phyloP scores from a whole-genome alignment of 2,888 invertebrate species.

The Glaucopsyche alexis region DNA sequence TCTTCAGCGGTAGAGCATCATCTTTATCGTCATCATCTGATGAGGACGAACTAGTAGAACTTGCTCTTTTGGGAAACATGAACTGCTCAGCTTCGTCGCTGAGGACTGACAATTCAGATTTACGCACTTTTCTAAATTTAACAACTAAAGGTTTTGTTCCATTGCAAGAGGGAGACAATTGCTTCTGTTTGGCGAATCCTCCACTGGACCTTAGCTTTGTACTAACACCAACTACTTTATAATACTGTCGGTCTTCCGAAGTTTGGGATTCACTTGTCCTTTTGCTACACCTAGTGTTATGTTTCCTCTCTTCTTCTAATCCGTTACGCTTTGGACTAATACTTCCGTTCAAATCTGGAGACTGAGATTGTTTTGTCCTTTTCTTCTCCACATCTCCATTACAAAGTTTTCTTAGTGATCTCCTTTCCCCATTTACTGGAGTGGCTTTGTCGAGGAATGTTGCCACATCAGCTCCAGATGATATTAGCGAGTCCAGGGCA shows the following conservation, averaged over 20 bases:
- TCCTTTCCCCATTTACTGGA: constrained; percentile 62
- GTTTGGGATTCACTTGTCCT: constrained; percentile 48
- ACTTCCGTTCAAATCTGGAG: constrained; percentile 56
- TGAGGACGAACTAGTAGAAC: constrained; percentile 74
- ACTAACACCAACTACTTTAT: constrained; percentile 86
- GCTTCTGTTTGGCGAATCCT: constrained; percentile 61
- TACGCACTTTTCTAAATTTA: constrained; percentile 86
- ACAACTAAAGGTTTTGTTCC: constrained; percentile 82
- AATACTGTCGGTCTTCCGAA: constrained; percentile 77
- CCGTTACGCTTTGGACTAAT: constrained; percentile 58
- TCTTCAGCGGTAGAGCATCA: constrained; percentile 55
- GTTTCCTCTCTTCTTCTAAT: constrained; percentile 58
- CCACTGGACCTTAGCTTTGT: constrained; percentile 84
- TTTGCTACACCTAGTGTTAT: constrained; percentile 62
- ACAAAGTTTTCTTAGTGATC: constrained; percentile 63
- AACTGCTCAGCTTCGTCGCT: constrained; percentile 94
- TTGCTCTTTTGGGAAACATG: constrained; percentile 87
- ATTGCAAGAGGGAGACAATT: constrained; percentile 76
- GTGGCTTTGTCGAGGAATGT: constrained; percentile 83
- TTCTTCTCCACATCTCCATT: constrained; percentile 60
- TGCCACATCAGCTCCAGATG: constrained; percentile 82
- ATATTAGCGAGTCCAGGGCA: constrained; percentile 86
- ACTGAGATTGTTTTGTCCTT: constrained; percentile 56
- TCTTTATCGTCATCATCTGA: constrained; percentile 79
- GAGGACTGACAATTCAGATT: constrained; percentile 85